Evolutionary conservation across 2,888 invertebrate species (phyloP), one percentile per base, ranked within the genome.

Genomic region (Imbricaverruca yamaguchii): DNA sequence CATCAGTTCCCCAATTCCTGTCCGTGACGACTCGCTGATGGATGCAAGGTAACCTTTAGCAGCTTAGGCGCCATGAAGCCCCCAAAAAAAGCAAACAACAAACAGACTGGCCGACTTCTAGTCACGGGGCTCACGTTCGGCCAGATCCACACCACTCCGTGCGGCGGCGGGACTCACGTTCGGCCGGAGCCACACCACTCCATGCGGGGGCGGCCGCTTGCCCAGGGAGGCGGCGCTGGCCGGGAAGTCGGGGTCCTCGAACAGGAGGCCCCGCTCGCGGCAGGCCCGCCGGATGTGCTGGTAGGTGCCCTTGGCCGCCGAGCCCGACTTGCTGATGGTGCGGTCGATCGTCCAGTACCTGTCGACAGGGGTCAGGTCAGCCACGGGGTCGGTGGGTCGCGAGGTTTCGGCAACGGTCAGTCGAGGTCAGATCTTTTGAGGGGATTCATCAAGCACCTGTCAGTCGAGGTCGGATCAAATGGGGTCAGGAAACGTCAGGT

Each of bases 81-180:
- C 39, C n/a, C n/a, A n/a, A 39, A 39, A 39, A 3, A 39, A 39
- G 4, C 39, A 39, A 39, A 39, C 39, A 39, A 39, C 39, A 39
- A 39, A 39, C 39, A 39, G 39, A 39, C 2, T 39, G 39, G 39
- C 39, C 4, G 39, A 3, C 39, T 39, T n/a, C n/a, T n/a, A n/a
- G n/a, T n/a, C n/a, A n/a, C n/a, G n/a, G n/a, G n/a, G 89, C 91
- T 90, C 87, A 92, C 92, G 85, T 91, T 91, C 21, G 92, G 92
- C 84, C 92, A 87, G 89, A 90, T 89, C 92, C 92, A 92, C 74
- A 89, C 89, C 83, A 91, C 88, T 13, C 90, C 90, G 83, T 88
- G 89, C 25, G 89, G 85, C n/a, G 89, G 86, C 39, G 39, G 39
- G 39, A 89, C 91, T 90, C 87, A 92, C 92, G 85, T 91, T 91